phyloP scores from a whole-genome alignment of 2,113 vertebrate genomes.

The Xenus cinereus region DNA sequence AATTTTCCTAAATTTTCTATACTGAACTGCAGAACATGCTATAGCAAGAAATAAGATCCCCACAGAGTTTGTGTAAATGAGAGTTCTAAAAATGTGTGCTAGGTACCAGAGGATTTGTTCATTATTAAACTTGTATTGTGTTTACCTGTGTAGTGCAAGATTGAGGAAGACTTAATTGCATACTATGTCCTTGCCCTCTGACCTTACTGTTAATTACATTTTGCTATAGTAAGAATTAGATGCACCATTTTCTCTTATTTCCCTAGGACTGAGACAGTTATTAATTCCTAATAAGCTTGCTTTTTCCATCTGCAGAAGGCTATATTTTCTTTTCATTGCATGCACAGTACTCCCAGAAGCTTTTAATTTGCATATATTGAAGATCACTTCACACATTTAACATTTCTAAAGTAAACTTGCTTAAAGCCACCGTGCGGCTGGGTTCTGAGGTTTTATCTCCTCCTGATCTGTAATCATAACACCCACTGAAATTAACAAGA shows the following conservation, averaged over 20 bases:
- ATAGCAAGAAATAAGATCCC: constrained; percentile 23
- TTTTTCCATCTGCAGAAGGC: constrained; percentile 40
- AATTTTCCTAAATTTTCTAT: constrained; percentile 28
- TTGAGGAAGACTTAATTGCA: constrained; percentile 56
- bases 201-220: constrained; percentile 64
- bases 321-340: constrained; percentile 42
- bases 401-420: constrained; percentile 40
- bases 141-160: constrained; percentile 42
- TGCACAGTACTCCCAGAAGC: constrained; percentile 35
- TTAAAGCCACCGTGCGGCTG: neutral
- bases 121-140: constrained; percentile 54
- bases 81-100: constrained; percentile 31
- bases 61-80: constrained; percentile 28
- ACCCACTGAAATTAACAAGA: neutral
- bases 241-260: constrained; percentile 53
- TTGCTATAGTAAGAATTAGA: constrained; percentile 46
- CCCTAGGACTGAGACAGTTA: constrained; percentile 51
- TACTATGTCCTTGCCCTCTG: constrained; percentile 46
- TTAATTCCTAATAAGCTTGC: constrained; percentile 58
- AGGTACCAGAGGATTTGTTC: constrained; percentile 53
- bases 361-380: constrained; percentile 62
- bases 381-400: constrained; percentile 52
- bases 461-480: neutral
- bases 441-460: neutral
- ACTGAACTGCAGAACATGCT: neutral